These are phyloP conservation scores for Struthidea cinerea DNA, from an alignment of 2,113 vertebrate species.

Conservation along the genomic window DNA sequence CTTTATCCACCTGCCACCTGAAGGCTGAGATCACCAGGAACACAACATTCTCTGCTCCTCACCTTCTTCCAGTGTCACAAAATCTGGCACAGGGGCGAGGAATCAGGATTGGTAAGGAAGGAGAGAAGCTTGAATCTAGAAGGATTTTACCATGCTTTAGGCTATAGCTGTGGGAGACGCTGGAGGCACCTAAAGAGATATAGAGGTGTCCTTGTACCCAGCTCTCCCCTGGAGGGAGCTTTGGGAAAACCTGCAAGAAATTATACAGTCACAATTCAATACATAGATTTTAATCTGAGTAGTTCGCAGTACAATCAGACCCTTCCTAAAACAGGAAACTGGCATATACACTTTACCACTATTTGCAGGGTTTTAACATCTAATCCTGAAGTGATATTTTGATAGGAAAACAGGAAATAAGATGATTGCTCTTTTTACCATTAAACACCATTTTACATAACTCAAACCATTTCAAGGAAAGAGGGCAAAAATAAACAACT, in stretches of 20 bases:
- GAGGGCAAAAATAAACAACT: neutral
- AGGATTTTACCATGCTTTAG: neutral
- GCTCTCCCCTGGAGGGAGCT: neutral
- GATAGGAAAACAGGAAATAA: neutral
- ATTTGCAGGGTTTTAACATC: neutral
- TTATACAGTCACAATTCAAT: neutral
- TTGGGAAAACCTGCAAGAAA: neutral
- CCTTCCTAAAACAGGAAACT: neutral
- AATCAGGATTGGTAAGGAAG: neutral
- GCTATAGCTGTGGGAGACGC: neutral
- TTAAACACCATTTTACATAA: neutral
- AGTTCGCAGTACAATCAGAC: neutral
- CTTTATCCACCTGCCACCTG: neutral
- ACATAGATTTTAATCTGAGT: neutral
- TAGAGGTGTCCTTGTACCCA: neutral
- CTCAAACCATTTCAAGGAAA: neutral
- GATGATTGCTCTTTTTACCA: neutral
- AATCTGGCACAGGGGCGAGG: too few species aligned
- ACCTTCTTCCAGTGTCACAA: neutral
- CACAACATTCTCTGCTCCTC: neutral
- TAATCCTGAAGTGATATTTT: neutral
- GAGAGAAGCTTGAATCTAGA: neutral
- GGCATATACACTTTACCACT: neutral
- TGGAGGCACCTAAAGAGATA: neutral
- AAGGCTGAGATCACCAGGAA: neutral